Evolutionary conservation across 2,113 vertebrate genomes (phyloP).

Genomic region (Eurystomus gularis): DNA sequence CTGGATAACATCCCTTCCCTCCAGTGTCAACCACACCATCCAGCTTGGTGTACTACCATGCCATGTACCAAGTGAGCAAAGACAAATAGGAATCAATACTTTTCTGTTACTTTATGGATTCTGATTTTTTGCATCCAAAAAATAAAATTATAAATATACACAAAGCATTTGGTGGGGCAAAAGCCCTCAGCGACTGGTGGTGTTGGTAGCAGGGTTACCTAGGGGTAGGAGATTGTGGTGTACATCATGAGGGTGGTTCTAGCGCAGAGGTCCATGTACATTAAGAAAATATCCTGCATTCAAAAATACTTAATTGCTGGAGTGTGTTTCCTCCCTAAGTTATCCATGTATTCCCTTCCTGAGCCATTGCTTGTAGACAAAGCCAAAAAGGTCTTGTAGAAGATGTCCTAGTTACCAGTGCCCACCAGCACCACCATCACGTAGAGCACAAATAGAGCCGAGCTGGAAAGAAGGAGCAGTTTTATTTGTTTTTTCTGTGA

Average conservation of each 20-base stretch:
- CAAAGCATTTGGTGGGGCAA: background rate
- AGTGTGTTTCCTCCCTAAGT: background rate
- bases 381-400: background rate
- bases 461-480: rapidly evolving
- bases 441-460: rapidly evolving
- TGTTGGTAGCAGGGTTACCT: rapidly evolving
- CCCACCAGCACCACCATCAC: rapidly evolving
- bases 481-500: background rate
- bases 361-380: background rate
- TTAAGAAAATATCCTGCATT: rapidly evolving
- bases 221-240: too few species aligned
- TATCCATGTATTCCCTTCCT: background rate
- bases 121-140: background rate
- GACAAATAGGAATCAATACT: background rate
- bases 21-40: background rate
- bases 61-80: background rate
- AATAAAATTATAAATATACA: background rate
- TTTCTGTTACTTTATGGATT: rapidly evolving
- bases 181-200: too few species aligned
- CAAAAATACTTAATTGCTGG: background rate
- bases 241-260: rapidly evolving
- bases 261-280: rapidly evolving
- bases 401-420: rapidly evolving
- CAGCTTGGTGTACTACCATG: background rate
- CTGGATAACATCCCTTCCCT: background rate